Conservation (phyloP, 2,113 vertebrate species). For the Capra hircus region DNA sequence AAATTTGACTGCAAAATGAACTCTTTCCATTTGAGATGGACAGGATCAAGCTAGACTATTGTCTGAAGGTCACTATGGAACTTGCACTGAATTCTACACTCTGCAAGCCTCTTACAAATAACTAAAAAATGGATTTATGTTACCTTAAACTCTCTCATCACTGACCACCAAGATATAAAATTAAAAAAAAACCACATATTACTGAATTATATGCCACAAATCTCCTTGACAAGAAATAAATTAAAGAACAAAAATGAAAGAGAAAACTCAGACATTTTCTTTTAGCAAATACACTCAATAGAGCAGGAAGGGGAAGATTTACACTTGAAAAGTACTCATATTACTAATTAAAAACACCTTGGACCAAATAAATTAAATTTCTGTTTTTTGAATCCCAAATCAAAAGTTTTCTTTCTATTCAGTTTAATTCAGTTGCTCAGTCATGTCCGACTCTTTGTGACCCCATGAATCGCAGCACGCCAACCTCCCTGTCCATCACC, state of each 20-base stretch:
- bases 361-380: background rate
- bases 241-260: background rate
- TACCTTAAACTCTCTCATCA: background rate
- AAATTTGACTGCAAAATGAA: background rate
- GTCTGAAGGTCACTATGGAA: background rate
- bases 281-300: background rate
- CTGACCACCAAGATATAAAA: slow-evolving; percentile 28
- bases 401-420: background rate
- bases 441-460: too few relatives aligned
- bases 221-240: background rate
- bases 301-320: background rate
- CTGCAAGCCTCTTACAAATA: background rate
- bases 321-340: background rate
- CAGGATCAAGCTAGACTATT: background rate
- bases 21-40: background rate
- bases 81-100: background rate
- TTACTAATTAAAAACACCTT: background rate
- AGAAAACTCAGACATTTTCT: background rate
- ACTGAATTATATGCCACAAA: slow-evolving; percentile 47
- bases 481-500: too few relatives aligned
- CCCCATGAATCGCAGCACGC: rapidly evolving
- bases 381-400: background rate
- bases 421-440: too few relatives aligned
- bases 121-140: slow-evolving; percentile 37
- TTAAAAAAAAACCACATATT: slow-evolving; percentile 2